Evolutionary conservation across 2,797 vertebrate genomes (phyloP).

Genomic region (Bradypus variegatus): DNA sequence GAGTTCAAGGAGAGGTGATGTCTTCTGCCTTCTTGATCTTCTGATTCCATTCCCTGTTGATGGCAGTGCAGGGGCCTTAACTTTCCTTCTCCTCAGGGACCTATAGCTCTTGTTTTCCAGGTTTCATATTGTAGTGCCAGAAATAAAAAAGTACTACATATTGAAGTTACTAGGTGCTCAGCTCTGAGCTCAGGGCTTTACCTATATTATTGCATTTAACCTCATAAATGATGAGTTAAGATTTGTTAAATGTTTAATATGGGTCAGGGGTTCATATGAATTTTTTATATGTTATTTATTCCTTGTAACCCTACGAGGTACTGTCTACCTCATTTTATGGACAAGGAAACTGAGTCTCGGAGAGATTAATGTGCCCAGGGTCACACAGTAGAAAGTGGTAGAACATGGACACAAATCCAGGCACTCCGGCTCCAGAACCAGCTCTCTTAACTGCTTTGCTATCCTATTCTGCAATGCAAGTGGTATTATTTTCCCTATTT

Average conservation of each 20-base stretch:
- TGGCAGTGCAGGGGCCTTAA: background rate
- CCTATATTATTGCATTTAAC: background rate
- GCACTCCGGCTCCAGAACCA: background rate
- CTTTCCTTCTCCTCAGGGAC: background rate
- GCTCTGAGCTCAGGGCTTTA: background rate
- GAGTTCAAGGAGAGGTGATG: background rate
- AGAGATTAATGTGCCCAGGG: background rate
- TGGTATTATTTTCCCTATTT: background rate
- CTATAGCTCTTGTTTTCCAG: background rate
- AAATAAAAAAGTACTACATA: background rate
- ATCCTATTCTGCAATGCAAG: background rate
- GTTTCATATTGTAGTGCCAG: background rate
- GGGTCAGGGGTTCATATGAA: background rate
- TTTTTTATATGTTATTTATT: conserved; percentile 7
- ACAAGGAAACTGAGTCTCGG: background rate
- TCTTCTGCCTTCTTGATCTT: background rate
- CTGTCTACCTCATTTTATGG: background rate
- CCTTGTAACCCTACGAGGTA: background rate
- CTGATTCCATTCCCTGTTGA: background rate
- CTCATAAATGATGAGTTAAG: background rate
- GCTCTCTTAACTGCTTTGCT: background rate
- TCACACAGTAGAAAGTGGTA: background rate
- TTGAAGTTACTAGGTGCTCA: background rate
- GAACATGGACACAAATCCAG: conserved; percentile 1
- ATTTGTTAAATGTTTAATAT: background rate